Base-by-base conservation (phyloP, 1,140 invertebrate species). In the Pantala flavescens region DNA sequence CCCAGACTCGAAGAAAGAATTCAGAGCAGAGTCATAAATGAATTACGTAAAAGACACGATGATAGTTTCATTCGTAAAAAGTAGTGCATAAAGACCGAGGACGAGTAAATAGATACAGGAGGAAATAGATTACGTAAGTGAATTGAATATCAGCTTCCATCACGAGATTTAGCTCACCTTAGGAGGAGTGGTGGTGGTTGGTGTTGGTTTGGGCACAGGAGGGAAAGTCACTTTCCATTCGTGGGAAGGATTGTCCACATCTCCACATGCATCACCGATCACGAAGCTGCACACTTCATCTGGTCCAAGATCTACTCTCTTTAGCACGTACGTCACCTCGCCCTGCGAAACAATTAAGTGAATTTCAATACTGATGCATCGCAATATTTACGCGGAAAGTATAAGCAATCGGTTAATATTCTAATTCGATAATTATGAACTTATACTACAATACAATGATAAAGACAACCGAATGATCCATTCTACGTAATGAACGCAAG, bases 251-350 rank as follows among this genome's bases (percentile, higher is more conserved):
- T 94, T 94, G 77, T 92, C 93, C 0, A 92, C 89, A 78, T 93
- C 90, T 2, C 92, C 93, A 80, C 95, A 97, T 24, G 91, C 93
- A 79, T 95, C 93, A 0, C 94, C 94, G 63, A 97, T 93, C 0
- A 96, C 89, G 80, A 96, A 93, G 80, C 93, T 95, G 82, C 95
- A 97, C 55, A 96, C 91, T 82, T 96, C 93, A 78, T 93, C 88
- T 0, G 94, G 91, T 9, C 90, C 90, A 79, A 93, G 87, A n/a
- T 88, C 87, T 16, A 93, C 86, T 75, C 90, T 85, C 78, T 92
- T 90, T 73, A 94, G 79, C 3, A 95, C 92, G 78, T 92, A 92
- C 16, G 94, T 89, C 0, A 94, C 88, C 83, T 95, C 93, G 74
- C 89, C 89, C 91, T 93, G 80, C 76, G 85, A 72, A 78, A 76